Conservation (phyloP, 1,140 invertebrate species). For the Acyrthosiphon pisum region DNA sequence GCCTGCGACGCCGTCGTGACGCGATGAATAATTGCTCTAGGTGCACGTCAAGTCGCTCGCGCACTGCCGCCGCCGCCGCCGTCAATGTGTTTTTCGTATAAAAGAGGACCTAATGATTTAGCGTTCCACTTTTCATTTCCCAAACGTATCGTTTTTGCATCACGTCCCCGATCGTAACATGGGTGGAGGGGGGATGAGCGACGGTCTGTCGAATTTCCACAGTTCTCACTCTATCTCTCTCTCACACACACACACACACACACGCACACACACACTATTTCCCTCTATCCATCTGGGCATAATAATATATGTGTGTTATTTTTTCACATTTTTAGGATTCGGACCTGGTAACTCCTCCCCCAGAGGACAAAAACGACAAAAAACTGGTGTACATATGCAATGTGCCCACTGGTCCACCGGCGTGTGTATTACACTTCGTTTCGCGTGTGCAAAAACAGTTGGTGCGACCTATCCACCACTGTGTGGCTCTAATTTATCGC, state of each 20-base stretch:
- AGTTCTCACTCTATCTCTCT: background rate
- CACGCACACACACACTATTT: background rate
- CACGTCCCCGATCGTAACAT: background rate
- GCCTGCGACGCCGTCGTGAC: background rate
- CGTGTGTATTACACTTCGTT: background rate
- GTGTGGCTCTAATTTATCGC: background rate
- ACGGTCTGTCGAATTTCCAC: background rate
- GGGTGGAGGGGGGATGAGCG: background rate
- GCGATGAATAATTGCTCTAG: background rate
- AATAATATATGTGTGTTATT: background rate
- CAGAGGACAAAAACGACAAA: slow-evolving; percentile 10
- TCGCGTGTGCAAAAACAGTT: background rate
- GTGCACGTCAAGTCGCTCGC: background rate
- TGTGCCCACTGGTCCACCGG: background rate
- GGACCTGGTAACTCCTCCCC: background rate
- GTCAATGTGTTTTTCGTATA: background rate
- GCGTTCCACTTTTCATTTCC: slow-evolving; percentile 26
- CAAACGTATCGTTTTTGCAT: slow-evolving; percentile 12
- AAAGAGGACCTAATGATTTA: slow-evolving; percentile 27
- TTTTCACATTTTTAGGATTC: background rate
- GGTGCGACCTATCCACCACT: background rate
- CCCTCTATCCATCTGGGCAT: background rate
- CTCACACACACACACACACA: no score
- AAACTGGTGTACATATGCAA: background rate
- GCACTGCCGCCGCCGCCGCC: background rate